Percentiles rank a stretch among this genome's conserved stretches.
Evolutionary conservation across 2,113 vertebrate species (phyloP).

Genomic region (Odontesthes bonariensis): DNA sequence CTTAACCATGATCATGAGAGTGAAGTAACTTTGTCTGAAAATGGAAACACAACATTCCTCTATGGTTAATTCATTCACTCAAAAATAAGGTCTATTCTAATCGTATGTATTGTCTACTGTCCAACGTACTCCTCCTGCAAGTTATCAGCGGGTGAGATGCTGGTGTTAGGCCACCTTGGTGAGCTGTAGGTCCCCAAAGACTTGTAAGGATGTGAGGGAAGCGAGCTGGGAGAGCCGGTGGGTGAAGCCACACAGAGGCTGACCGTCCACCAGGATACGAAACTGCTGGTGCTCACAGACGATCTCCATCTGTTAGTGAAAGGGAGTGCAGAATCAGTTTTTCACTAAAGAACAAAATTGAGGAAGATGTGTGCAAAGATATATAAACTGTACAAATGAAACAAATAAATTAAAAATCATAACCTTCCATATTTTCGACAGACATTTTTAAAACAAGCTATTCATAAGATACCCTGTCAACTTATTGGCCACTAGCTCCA

Average conservation of each 20-base stretch:
- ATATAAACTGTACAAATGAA: too few relatives aligned
- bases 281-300: slow-evolving; percentile 94
- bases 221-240: slow-evolving; percentile 85
- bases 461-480: too few relatives aligned
- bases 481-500: too few relatives aligned
- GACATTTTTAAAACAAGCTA: too few relatives aligned
- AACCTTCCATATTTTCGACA: too few relatives aligned
- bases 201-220: slow-evolving; percentile 85
- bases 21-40: slow-evolving; percentile 47
- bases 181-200: slow-evolving; percentile 89
- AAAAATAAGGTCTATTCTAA: slow-evolving; percentile 52
- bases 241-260: slow-evolving; percentile 88
- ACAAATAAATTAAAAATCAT: too few relatives aligned
- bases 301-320: slow-evolving; percentile 88
- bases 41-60: slow-evolving; percentile 33
- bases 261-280: slow-evolving; percentile 89
- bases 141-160: not conserved
- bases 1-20: slow-evolving; percentile 63
- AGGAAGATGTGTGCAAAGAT: too few relatives aligned
- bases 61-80: slow-evolving; percentile 30
- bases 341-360: too few relatives aligned
- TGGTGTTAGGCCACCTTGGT: slow-evolving; percentile 89
- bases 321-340: too few relatives aligned
- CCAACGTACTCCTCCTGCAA: slow-evolving; percentile 5
- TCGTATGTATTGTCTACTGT: not conserved